These are phyloP conservation scores for Diarsia rubi DNA, from an alignment of 2,888 invertebrate species.

Conservation along the genomic window DNA sequence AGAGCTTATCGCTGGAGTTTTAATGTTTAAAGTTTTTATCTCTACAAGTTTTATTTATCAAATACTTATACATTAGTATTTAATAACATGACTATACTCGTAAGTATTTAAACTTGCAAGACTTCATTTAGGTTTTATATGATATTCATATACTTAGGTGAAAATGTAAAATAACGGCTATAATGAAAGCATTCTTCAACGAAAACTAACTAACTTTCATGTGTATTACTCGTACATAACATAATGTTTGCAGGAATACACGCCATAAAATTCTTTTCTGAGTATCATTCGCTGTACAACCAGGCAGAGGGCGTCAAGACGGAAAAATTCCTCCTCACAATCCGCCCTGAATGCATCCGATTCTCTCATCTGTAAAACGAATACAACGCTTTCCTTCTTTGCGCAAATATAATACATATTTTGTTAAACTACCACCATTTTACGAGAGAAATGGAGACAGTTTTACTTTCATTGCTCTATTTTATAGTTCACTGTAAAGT, in stretches of 20 bases:
- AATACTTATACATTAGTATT: not conserved
- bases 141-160: not conserved
- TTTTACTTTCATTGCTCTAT: slow-evolving; percentile 18
- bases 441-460: slow-evolving; percentile 30
- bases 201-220: not conserved
- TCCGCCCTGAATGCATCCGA: slow-evolving; percentile 72
- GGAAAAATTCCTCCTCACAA: slow-evolving; percentile 68
- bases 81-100: not conserved
- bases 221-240: not conserved
- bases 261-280: slow-evolving; percentile 17
- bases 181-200: not conserved
- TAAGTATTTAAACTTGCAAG: not conserved
- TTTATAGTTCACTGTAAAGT: slow-evolving; percentile 39
- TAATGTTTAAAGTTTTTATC: slow-evolving; percentile 19
- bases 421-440: slow-evolving; percentile 42
- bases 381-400: slow-evolving; percentile 65
- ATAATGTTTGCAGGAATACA: not conserved
- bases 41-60: not conserved
- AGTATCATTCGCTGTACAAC: slow-evolving; percentile 41
- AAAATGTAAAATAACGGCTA: not conserved
- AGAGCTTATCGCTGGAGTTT: slow-evolving; percentile 29
- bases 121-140: not conserved
- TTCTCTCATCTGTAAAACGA: slow-evolving; percentile 70
- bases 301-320: slow-evolving; percentile 62
- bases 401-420: slow-evolving; percentile 51